Percentiles rank a stretch among this genome's conserved stretches.
phyloP scores from a whole-genome alignment of 2,113 vertebrate genomes.

The Morone chrysops region DNA sequence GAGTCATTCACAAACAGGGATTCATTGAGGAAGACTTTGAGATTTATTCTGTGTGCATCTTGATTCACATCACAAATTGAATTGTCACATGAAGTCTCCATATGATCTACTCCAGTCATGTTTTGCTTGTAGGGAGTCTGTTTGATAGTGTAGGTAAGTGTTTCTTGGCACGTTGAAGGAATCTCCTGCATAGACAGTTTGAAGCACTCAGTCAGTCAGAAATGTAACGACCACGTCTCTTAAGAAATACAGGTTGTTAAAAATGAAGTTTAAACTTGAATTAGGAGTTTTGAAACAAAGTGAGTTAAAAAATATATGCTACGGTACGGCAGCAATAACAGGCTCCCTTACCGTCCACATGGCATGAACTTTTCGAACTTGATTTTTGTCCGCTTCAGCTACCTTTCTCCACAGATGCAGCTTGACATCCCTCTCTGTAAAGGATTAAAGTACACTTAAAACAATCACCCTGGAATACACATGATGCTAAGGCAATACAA shows the following conservation, averaged over 20 bases:
- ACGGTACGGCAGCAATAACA: background rate
- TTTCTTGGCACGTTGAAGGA: constrained; percentile 58
- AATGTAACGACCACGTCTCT: too few species aligned
- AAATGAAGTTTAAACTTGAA: background rate
- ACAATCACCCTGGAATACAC: background rate
- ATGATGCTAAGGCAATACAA: too few species aligned
- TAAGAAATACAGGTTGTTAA: background rate
- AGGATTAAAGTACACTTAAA: background rate
- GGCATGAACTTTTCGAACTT: constrained; percentile 48
- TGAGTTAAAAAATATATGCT: background rate
- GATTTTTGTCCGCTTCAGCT: background rate
- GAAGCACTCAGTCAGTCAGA: background rate
- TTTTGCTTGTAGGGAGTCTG: background rate
- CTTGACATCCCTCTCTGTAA: constrained; percentile 53
- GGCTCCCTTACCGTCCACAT: constrained; percentile 71
- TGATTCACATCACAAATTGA: constrained; percentile 53
- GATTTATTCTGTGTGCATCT: constrained; percentile 52
- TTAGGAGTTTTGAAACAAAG: background rate
- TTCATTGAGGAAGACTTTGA: constrained; percentile 33
- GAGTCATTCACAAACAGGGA: constrained; percentile 31
- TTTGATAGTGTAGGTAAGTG: constrained; percentile 42
- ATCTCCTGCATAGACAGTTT: constrained; percentile 55
- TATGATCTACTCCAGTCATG: background rate
- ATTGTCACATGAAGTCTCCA: background rate
- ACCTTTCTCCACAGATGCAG: constrained; percentile 72